A percentile compares a stretch with the other conserved stretches of the same genome.
Evolutionary conservation across 2,888 invertebrate species (phyloP).

Genomic region (Hipparchia sbordonii): DNA sequence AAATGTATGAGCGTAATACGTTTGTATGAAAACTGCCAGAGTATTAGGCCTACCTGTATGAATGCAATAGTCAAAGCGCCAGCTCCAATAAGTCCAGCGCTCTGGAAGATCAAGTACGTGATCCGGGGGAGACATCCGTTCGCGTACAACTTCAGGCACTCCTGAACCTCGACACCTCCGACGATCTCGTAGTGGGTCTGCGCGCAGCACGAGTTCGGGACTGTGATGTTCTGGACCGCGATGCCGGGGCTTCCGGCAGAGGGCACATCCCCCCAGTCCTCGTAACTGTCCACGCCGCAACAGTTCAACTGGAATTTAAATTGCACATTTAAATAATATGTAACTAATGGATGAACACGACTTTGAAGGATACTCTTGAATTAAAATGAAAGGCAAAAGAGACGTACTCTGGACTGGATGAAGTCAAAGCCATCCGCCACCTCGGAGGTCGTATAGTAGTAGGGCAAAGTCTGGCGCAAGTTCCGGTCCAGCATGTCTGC

Average conservation of each 20-base stretch:
- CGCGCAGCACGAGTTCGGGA: slow-evolving; percentile 85
- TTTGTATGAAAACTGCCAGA: too few relatives aligned
- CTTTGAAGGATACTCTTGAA: not conserved
- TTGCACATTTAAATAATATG: too few relatives aligned
- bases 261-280: slow-evolving; percentile 82
- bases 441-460: slow-evolving; percentile 82
- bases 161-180: slow-evolving; percentile 47
- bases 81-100: slow-evolving; percentile 87
- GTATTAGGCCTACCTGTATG: slow-evolving; percentile 84
- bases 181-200: slow-evolving; percentile 49
- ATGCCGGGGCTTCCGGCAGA: slow-evolving; percentile 55
- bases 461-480: slow-evolving; percentile 84
- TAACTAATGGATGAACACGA: too few relatives aligned
- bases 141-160: slow-evolving; percentile 68
- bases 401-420: slow-evolving; percentile 88
- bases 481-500: slow-evolving; percentile 77
- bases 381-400: not conserved
- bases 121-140: slow-evolving; percentile 85
- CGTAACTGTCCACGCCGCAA: slow-evolving; percentile 85
- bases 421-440: slow-evolving; percentile 88
- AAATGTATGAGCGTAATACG: too few relatives aligned
- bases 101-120: slow-evolving; percentile 85
- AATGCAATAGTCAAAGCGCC: slow-evolving; percentile 91
- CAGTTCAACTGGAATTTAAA: slow-evolving; percentile 83
- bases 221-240: slow-evolving; percentile 65